Evolutionary conservation across 2,113 vertebrate genomes (phyloP).

Genomic region (Paradisaea rubra): DNA sequence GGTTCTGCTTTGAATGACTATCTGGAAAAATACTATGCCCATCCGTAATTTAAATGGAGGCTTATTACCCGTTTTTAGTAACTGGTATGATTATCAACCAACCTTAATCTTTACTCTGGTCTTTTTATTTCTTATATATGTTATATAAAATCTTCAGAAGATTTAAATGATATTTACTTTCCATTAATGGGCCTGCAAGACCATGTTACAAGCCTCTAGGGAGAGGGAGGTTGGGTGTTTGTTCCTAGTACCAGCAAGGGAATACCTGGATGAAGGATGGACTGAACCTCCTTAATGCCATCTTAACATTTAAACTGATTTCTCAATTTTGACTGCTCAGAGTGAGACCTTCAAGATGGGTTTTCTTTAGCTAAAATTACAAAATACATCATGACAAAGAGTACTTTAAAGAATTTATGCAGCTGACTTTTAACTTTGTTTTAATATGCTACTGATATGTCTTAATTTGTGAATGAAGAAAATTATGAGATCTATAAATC

Average conservation of each 20-base stretch:
- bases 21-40: neutral
- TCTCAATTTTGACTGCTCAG: neutral
- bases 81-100: neutral
- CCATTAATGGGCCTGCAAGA: neutral
- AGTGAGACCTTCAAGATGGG: neutral
- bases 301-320: neutral
- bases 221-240: neutral
- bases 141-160: neutral
- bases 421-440: slow-evolving; percentile 8
- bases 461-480: slow-evolving; percentile 25
- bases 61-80: neutral
- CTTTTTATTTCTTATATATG: neutral
- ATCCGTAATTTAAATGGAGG: neutral
- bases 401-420: neutral
- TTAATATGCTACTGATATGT: slow-evolving; percentile 1
- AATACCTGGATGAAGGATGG: neutral
- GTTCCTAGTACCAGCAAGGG: neutral
- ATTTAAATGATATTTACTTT: neutral
- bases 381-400: neutral
- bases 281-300: neutral
- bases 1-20: neutral
- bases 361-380: neutral
- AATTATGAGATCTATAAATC: slow-evolving; percentile 32
- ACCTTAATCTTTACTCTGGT: neutral
- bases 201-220: neutral